These are phyloP conservation scores for Phenacoccus solenopsis DNA, from an alignment of 1,140 invertebrate genomes.

Conservation along the genomic window DNA sequence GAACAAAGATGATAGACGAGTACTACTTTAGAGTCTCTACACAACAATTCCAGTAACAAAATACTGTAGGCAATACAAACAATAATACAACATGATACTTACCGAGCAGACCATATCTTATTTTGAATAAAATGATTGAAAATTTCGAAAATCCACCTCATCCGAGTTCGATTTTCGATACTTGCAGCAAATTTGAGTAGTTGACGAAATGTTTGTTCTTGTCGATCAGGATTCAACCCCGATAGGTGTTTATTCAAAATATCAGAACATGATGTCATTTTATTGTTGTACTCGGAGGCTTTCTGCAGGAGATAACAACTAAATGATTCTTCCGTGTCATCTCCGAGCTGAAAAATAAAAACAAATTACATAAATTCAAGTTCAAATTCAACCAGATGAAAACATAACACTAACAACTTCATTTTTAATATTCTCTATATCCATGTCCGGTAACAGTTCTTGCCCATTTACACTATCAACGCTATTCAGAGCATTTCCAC, in stretches of 20 bases:
- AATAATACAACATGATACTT: too few relatives aligned
- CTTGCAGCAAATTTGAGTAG: slow-evolving; percentile 54
- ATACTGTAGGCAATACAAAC: too few relatives aligned
- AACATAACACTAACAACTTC: not conserved
- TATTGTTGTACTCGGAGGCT: not conserved
- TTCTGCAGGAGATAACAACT: slow-evolving; percentile 1
- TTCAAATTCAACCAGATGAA: not conserved
- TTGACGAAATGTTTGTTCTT: slow-evolving; percentile 53
- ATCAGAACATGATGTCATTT: not conserved
- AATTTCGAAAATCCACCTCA: slow-evolving; percentile 55
- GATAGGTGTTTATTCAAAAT: slow-evolving; percentile 30
- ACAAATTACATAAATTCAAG: not conserved
- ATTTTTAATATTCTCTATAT: not conserved
- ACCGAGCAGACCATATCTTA: slow-evolving; percentile 50
- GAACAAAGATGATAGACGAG: too few relatives aligned
- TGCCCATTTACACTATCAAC: not conserved
- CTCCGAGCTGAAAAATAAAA: not conserved
- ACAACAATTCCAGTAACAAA: too few relatives aligned
- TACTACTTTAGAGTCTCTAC: too few relatives aligned
- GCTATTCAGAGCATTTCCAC: not conserved
- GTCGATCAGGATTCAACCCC: slow-evolving; percentile 46
- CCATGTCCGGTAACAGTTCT: not conserved
- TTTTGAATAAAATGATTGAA: slow-evolving; percentile 57
- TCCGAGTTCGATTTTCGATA: slow-evolving; percentile 52
- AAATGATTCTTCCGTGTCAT: not conserved